Conservation (phyloP, 1,140 invertebrate species). For the Papilio xuthus region DNA sequence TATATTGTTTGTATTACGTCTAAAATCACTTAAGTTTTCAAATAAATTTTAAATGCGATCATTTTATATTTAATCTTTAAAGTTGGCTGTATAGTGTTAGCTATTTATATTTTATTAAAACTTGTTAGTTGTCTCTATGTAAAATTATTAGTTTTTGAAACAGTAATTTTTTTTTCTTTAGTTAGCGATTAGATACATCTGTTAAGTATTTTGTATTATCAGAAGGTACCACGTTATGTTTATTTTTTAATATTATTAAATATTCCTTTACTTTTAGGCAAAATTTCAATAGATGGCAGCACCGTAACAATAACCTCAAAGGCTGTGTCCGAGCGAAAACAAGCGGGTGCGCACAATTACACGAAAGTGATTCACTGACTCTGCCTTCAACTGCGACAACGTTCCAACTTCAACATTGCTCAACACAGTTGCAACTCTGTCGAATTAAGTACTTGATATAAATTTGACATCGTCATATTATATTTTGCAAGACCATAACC, state of each 20-base stretch:
- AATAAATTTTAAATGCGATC: not conserved
- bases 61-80: constrained; percentile 8
- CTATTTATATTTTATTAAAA: not conserved
- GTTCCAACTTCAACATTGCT: constrained; percentile 52
- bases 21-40: too few species aligned
- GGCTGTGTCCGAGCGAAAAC: constrained; percentile 71
- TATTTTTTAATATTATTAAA: not conserved
- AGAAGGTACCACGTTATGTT: too few species aligned
- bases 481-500: constrained; percentile 13
- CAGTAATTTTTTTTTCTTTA: not conserved
- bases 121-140: not conserved
- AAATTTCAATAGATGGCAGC: constrained; percentile 50
- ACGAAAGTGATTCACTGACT: constrained; percentile 48
- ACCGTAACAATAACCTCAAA: constrained; percentile 69
- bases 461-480: constrained; percentile 53
- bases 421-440: constrained; percentile 58
- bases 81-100: not conserved
- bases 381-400: constrained; percentile 46
- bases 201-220: too few species aligned
- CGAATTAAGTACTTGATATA: constrained; percentile 44
- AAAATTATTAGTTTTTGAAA: not conserved
- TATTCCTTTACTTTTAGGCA: not conserved
- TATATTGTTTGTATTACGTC: not conserved
- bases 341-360: constrained; percentile 60
- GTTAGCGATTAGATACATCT: too few species aligned